These are phyloP conservation scores for Pterophyllum scalare DNA, from an alignment of 2,113 vertebrate genomes.

Conservation along the genomic window DNA sequence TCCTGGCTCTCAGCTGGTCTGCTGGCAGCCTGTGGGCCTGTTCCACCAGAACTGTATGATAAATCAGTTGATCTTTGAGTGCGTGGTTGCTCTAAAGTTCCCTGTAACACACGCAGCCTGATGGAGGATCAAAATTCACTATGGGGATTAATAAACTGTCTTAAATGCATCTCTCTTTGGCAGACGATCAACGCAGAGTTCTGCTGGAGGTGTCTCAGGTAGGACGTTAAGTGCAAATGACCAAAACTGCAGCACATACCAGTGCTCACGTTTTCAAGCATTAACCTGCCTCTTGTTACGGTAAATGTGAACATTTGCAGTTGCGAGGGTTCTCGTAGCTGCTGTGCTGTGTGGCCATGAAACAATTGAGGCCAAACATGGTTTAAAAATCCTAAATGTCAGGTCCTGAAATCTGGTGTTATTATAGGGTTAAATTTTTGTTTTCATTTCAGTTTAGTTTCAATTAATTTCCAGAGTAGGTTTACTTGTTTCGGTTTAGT, in stretches of 20 bases:
- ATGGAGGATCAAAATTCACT: background rate
- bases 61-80: background rate
- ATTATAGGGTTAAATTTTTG: background rate
- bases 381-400: background rate
- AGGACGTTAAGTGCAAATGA: background rate
- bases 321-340: background rate
- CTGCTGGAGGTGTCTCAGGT: background rate
- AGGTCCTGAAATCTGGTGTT: too few relatives aligned
- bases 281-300: background rate
- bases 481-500: background rate
- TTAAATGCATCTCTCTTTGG: background rate
- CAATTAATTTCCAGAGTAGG: background rate
- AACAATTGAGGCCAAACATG: background rate
- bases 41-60: too few relatives aligned
- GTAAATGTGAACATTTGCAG: background rate
- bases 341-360: background rate
- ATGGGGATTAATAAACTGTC: slow-evolving; percentile 5
- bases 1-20: background rate
- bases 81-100: background rate
- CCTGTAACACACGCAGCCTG: background rate
- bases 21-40: background rate
- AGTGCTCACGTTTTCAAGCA: background rate
- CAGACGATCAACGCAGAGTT: background rate
- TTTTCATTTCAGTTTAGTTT: background rate
- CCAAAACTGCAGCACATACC: background rate